Base-by-base conservation (phyloP, 2,888 invertebrate species). In the Lamproptera curius region DNA sequence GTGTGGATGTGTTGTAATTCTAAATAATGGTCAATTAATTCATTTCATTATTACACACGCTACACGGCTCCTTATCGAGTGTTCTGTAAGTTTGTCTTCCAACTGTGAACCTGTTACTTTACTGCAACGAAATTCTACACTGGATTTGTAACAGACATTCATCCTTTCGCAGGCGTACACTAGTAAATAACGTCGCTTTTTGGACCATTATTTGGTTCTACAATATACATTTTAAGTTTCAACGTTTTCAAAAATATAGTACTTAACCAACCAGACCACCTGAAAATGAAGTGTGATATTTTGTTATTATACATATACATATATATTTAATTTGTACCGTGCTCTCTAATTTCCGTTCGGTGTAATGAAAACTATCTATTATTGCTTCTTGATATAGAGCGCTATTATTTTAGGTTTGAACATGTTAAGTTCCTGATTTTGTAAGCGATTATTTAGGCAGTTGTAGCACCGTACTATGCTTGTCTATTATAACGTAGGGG, bases 181-280 rank as follows among this genome's bases (percentile, higher is more conserved):
- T 6, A 20, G 20, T 39, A 26, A 10, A 14, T 39, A 13, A 9
- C 6, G 20, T 20, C 6, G 20, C 6, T 1, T 1, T 17, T 42
- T 51, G 73, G 75, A 67, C 73, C 76, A 76, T 78, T 79, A 73
- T 70, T 70, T 72, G 65, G 67, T 66, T 72, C 60, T 69, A 66
- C 67, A 71, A 69, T 61, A 62, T 46, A 56, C 31, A 55, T 57
- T 56, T 63, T 47, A 52, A 55, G 56, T 58, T 57, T 60, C 31
- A 63, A 57, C 58, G 56, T 67, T 70, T 67, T 65, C 64, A 66
- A 67, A 68, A 54, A 51, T 49, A 60, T 73, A 73, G 83, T 83
- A 83, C 82, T 83, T 80, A 81, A 81, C 68, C 72, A 74, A 73
- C 68, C 72, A 74, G 74, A 81, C 82, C 81, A 84, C 77, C 82